Base-by-base conservation (phyloP, 1,140 invertebrate genomes). In the Drosophila ogumai region DNA sequence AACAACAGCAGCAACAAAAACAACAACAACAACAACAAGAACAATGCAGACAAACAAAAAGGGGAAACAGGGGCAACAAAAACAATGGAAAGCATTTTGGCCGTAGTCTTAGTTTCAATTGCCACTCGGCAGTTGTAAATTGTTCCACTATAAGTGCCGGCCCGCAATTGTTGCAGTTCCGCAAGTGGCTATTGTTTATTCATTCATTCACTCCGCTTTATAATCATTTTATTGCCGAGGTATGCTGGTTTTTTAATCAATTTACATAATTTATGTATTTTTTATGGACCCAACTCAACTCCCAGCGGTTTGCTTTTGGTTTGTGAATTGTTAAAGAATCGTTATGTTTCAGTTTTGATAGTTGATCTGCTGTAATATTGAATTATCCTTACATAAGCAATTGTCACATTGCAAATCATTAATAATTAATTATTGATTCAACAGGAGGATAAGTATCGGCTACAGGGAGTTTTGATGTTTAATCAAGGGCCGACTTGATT, bases 61-160 rank as follows among this genome's bases (percentile, higher is more conserved):
- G 12, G 25, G 40, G 57, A 5, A 36, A 9, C 10, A 15, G 10
- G 36, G 15, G 22, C 12, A 65, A 44, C 41, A 28, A 65, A 46
- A 44, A 64, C 46, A 77, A 66, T 36, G 63, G 22, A 41, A 60
- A 25, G 22, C 52, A 61, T 60, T 65, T 65, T 12, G 46, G 43
- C 76, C 34, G 54, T 55, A 54, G 67, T 75, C 80, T 68, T 82
- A 71, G 79, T 81, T 77, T 81, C 72, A 80, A 67, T 76, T 82
- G 74, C 59, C 41, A 43, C 63, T 79, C 64, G 54, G 66, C 71
- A 76, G 38, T 68, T 82, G 71, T 79, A 87, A 52, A 79, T 75
- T 79, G 75, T 82, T 82, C 49, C 64, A 57, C 40, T 67, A 71
- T 57, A 34, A 71, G 75, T 25, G 43, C 63, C 50, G 43, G 22